Evolutionary conservation across 1,140 invertebrate genomes (phyloP).

Genomic region (Neodiprion lecontei): DNA sequence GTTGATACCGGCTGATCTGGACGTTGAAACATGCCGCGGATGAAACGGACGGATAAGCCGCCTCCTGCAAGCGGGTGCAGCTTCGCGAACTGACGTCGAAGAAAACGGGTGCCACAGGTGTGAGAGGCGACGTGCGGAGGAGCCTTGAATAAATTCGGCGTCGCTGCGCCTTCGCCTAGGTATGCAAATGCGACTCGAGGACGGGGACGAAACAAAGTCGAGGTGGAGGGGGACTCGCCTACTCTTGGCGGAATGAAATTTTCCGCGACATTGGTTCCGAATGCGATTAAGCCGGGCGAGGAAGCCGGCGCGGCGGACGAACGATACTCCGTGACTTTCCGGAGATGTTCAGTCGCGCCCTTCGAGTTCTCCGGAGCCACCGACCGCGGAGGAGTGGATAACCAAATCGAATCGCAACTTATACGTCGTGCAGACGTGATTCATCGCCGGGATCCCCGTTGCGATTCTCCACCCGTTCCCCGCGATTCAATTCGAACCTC

Average conservation of each 20-base stretch:
- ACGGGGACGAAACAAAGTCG: slow-evolving; percentile 55
- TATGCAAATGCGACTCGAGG: slow-evolving; percentile 51
- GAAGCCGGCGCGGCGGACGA: slow-evolving; percentile 31
- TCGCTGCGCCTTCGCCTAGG: slow-evolving; percentile 41
- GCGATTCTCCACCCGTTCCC: slow-evolving; percentile 27
- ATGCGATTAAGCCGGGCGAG: slow-evolving; percentile 59
- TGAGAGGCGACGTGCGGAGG: not conserved
- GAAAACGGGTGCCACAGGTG: not conserved
- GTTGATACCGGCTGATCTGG: too few relatives aligned
- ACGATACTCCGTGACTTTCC: slow-evolving; percentile 9
- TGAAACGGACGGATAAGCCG: too few relatives aligned
- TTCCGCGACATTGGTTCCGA: slow-evolving; percentile 62
- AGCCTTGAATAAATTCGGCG: slow-evolving; percentile 21
- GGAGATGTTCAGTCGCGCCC: not conserved
- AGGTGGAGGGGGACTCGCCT: slow-evolving; percentile 48
- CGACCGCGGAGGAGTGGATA: too few relatives aligned
- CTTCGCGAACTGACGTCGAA: not conserved
- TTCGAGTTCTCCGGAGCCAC: not conserved
- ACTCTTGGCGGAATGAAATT: slow-evolving; percentile 58
- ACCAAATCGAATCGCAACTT: slow-evolving; percentile 59
- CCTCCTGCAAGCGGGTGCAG: not conserved
- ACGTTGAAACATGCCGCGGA: too few relatives aligned
- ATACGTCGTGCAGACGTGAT: slow-evolving; percentile 42
- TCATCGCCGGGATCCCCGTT: slow-evolving; percentile 40
- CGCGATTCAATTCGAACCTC: slow-evolving; percentile 5